Evolutionary conservation across 2,113 vertebrate genomes (phyloP).

Genomic region (Polyodon spathula): DNA sequence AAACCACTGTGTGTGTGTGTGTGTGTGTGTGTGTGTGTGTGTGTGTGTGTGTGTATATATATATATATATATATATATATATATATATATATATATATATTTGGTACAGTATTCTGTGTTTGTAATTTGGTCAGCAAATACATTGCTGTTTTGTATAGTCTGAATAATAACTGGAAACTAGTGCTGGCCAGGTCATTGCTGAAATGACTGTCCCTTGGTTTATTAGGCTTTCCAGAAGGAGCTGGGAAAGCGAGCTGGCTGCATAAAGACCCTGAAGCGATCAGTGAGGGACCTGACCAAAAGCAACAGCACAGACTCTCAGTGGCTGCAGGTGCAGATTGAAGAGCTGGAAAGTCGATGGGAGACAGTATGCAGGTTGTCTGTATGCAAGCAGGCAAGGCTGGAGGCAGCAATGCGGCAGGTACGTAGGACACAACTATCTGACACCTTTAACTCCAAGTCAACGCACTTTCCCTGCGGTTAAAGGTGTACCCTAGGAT

Average conservation of each 20-base stretch:
- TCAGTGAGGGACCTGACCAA: slow-evolving; percentile 67
- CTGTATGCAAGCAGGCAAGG: slow-evolving; percentile 64
- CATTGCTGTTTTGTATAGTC: no score
- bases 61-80: no score
- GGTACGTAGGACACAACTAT: slow-evolving; percentile 37
- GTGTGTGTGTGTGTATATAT: no score
- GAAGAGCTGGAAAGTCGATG: slow-evolving; percentile 69
- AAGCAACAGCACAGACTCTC: slow-evolving; percentile 57
- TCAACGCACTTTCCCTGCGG: background rate
- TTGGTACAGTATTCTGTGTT: no score
- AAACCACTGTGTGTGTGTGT: no score
- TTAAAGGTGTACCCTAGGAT: no score
- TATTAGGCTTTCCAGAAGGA: slow-evolving; percentile 75
- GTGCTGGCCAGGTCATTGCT: no score
- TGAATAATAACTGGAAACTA: no score
- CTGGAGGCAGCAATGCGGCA: slow-evolving; percentile 66
- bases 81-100: no score
- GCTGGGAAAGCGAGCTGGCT: slow-evolving; percentile 68
- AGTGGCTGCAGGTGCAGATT: slow-evolving; percentile 76
- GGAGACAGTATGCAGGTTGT: slow-evolving; percentile 71
- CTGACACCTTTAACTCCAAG: background rate
- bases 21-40: no score
- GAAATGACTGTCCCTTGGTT: no score
- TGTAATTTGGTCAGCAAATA: no score
- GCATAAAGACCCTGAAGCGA: slow-evolving; percentile 68